Conservation (phyloP, 1,140 invertebrate genomes). For the Whitmania pigra region DNA sequence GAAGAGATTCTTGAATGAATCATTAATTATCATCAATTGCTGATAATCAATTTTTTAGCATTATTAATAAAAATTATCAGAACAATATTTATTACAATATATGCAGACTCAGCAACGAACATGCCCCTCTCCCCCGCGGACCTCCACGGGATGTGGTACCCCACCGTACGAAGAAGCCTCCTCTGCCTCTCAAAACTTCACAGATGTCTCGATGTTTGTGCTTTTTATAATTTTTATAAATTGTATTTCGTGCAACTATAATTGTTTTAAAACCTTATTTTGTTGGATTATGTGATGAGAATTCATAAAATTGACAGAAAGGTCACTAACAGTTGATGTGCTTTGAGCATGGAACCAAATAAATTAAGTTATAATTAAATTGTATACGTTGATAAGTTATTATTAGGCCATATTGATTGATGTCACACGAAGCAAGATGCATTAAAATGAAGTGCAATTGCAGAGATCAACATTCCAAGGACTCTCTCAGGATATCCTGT, state of each 20-base stretch:
- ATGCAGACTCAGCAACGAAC: background rate
- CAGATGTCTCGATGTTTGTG: slow-evolving; percentile 70
- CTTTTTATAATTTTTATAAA: slow-evolving; percentile 17
- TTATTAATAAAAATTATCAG: background rate
- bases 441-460: slow-evolving; percentile 25
- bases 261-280: too few relatives aligned
- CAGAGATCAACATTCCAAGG: slow-evolving; percentile 80
- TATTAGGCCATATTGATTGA: too few relatives aligned
- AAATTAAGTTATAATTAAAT: too few relatives aligned
- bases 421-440: too few relatives aligned
- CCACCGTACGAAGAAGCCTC: slow-evolving; percentile 80
- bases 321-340: too few relatives aligned
- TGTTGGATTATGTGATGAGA: too few relatives aligned
- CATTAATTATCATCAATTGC: too few relatives aligned
- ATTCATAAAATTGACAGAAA: too few relatives aligned
- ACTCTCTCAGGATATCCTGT: slow-evolving; percentile 83
- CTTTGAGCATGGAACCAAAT: too few relatives aligned
- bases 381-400: too few relatives aligned
- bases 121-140: slow-evolving; percentile 69
- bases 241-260: too few relatives aligned
- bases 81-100: background rate
- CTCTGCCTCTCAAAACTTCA: slow-evolving; percentile 88
- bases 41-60: too few relatives aligned
- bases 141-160: slow-evolving; percentile 99
- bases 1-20: background rate